These are phyloP conservation scores for Sebastes fasciatus DNA, from an alignment of 2,113 vertebrate species.

Conservation along the genomic window DNA sequence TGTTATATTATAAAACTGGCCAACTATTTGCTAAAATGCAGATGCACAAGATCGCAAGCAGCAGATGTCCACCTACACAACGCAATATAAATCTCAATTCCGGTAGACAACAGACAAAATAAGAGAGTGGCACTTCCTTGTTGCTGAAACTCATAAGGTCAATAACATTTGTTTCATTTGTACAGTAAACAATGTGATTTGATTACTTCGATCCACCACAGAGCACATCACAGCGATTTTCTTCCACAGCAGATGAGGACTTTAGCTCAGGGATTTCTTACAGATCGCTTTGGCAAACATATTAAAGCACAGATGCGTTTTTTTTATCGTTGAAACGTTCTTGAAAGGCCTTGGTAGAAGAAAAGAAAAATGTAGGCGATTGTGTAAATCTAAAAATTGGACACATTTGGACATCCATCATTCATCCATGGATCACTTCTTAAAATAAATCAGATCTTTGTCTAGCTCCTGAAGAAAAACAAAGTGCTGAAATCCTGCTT, in stretches of 20 bases:
- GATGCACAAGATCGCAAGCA: background rate
- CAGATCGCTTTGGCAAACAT: constrained; percentile 44
- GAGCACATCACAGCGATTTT: constrained; percentile 12
- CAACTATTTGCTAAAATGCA: background rate
- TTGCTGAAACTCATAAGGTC: background rate
- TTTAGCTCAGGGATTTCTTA: constrained; percentile 34
- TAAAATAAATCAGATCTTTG: constrained; percentile 56
- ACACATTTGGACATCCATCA: constrained; percentile 33
- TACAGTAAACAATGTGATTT: constrained; percentile 37
- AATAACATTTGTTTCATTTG: background rate
- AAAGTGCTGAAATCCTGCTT: constrained; percentile 62
- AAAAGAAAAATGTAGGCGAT: constrained; percentile 17
- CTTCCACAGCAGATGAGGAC: constrained; percentile 24
- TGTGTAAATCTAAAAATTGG: constrained; percentile 39
- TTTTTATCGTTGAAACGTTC: constrained; percentile 11
- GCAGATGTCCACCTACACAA: background rate
- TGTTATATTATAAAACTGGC: background rate
- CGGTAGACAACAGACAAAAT: too few species aligned
- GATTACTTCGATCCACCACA: constrained; percentile 11
- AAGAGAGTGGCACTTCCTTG: background rate
- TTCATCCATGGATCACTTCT: constrained; percentile 41
- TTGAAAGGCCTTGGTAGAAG: constrained; percentile 23
- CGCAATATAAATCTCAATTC: background rate
- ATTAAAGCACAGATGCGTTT: constrained; percentile 1
- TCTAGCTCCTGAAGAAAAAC: constrained; percentile 60